These are phyloP conservation scores for Agrochola lychnidis DNA, from an alignment of 2,888 invertebrate genomes.

Conservation along the genomic window DNA sequence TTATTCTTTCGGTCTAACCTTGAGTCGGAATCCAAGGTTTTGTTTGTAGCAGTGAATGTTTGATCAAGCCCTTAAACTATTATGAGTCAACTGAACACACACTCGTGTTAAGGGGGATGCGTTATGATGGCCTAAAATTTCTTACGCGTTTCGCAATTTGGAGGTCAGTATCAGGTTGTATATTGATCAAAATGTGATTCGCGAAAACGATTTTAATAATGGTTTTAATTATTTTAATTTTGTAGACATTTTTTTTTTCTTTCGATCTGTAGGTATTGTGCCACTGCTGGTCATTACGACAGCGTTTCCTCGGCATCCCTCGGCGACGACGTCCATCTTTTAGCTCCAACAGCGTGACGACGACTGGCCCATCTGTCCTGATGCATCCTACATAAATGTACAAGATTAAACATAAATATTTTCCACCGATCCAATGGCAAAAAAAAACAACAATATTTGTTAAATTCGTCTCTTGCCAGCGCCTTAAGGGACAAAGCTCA, in stretches of 20 bases:
- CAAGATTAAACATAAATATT: neutral
- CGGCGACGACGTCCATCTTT: no score
- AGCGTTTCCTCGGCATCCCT: no score
- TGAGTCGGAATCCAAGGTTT: slow-evolving; percentile 29
- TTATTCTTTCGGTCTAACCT: slow-evolving; percentile 38
- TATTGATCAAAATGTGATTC: neutral
- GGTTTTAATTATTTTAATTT: no score
- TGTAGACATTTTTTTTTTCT: no score
- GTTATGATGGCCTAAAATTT: neutral
- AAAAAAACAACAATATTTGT: neutral
- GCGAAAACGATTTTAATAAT: no score
- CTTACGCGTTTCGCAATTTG: neutral
- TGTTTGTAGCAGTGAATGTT: slow-evolving; percentile 13
- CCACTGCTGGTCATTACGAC: no score
- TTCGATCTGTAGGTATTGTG: no score
- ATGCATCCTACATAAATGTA: neutral
- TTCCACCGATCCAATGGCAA: no score
- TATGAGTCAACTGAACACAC: slow-evolving; percentile 5
- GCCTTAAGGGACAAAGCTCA: slow-evolving; percentile 3
- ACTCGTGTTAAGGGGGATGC: neutral
- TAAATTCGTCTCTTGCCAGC: neutral
- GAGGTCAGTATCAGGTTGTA: neutral
- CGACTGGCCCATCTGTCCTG: no score
- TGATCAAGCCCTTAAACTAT: neutral
- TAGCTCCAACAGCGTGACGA: no score